These are phyloP conservation scores for Stichopus horrens DNA, from an alignment of 53 echinoderm and acorn worm genomes.

Conservation along the genomic window DNA sequence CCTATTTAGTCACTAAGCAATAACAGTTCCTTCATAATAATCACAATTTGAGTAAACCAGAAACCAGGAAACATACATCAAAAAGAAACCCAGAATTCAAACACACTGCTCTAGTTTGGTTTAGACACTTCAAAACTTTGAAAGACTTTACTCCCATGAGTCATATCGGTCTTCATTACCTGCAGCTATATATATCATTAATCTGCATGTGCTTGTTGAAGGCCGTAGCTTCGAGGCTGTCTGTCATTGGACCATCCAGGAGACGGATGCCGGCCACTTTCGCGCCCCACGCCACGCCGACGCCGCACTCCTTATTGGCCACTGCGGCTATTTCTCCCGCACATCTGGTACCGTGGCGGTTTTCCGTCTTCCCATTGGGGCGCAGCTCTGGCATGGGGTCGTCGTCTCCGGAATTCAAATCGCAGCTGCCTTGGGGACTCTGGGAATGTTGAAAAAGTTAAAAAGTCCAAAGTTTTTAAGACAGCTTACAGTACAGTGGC, in stretches of 20 bases:
- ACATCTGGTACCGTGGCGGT: slow-evolving; percentile 91
- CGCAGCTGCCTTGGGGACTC: slow-evolving; percentile 95
- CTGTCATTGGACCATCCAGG: slow-evolving; percentile 97
- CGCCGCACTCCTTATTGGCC: slow-evolving; percentile 77
- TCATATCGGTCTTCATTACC: slow-evolving; percentile 36
- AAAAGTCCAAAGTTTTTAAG: too few species aligned
- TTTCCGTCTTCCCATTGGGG: slow-evolving; percentile 73
- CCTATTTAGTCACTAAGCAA: too few species aligned
- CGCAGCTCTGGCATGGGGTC: slow-evolving; percentile 83
- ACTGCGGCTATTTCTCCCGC: slow-evolving; percentile 94
- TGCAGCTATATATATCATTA: slow-evolving; percentile 98
- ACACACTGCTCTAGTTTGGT: too few species aligned
- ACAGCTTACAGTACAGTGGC: too few species aligned
- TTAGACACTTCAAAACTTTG: too few species aligned
- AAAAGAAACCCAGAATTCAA: too few species aligned
- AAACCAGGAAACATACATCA: too few species aligned
- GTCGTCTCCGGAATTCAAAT: slow-evolving; percentile 83
- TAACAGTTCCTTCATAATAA: too few species aligned
- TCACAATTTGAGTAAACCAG: too few species aligned
- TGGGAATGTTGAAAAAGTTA: slow-evolving; percentile 4
- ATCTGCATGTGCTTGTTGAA: slow-evolving; percentile 96
- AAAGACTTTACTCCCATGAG: too few species aligned
- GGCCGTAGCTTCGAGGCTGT: slow-evolving; percentile 95
- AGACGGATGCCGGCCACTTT: slow-evolving; percentile 86
- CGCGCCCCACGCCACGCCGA: slow-evolving; percentile 79